Conservation (phyloP, 2,113 vertebrate genomes). For the Vanacampus margaritifer region DNA sequence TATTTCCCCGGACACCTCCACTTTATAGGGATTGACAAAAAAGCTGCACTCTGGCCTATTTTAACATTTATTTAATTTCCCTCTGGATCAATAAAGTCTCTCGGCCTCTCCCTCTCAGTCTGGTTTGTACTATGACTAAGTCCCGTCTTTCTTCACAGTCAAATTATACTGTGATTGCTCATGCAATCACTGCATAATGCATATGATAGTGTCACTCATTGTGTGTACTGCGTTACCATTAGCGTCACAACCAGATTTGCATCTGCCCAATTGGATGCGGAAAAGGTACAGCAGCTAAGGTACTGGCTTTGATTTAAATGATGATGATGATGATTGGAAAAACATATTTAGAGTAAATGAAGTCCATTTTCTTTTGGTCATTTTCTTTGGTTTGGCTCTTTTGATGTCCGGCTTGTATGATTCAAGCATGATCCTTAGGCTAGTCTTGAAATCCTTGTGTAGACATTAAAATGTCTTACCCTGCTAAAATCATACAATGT, state of each 20-base stretch:
- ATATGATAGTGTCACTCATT: too few species aligned
- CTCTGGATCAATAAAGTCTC: background rate
- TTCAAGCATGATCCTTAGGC: slow-evolving; percentile 16
- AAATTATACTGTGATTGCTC: background rate
- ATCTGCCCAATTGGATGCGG: too few species aligned
- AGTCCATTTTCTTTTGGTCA: background rate
- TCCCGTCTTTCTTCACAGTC: background rate
- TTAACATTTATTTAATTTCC: background rate
- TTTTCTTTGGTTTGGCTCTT: background rate
- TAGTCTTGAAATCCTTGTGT: slow-evolving; percentile 12
- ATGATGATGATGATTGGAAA: background rate
- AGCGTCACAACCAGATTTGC: too few species aligned
- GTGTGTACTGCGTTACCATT: too few species aligned
- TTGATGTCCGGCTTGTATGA: background rate
- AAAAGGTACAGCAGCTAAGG: too few species aligned
- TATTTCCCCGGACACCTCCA: slow-evolving; percentile 3
- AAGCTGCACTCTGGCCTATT: background rate
- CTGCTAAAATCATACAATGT: slow-evolving; percentile 10
- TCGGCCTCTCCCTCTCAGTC: background rate
- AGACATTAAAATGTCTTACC: slow-evolving; percentile 3
- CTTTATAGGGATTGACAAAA: background rate
- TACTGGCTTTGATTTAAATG: background rate
- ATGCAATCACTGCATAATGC: background rate
- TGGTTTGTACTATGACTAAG: background rate
- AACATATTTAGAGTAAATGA: background rate